Evolutionary conservation across 1,140 invertebrate species (phyloP).

Genomic region (Rhopalosiphum padi): DNA sequence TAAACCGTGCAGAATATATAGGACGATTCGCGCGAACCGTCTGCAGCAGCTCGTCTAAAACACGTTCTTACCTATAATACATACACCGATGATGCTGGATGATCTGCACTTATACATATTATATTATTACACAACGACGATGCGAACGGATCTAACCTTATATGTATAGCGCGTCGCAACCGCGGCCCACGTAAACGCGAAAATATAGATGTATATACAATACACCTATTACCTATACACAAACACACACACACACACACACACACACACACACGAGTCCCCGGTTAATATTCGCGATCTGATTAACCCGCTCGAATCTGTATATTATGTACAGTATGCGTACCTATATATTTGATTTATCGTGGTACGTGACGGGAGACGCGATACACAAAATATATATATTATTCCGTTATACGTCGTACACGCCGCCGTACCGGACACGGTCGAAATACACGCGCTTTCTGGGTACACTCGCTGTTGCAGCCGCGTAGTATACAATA

Average conservation of each 20-base stretch:
- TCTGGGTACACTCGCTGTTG: too few species aligned
- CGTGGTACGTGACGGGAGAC: neutral
- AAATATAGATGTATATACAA: neutral
- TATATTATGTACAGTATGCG: neutral
- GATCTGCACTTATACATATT: too few species aligned
- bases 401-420: neutral
- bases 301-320: neutral
- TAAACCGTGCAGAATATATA: too few species aligned
- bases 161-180: neutral
- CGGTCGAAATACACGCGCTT: neutral
- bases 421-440: neutral
- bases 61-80: too few species aligned
- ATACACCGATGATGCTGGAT: too few species aligned
- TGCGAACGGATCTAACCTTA: neutral
- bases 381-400: neutral
- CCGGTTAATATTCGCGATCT: neutral
- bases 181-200: neutral
- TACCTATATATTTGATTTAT: neutral
- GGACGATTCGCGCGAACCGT: too few species aligned
- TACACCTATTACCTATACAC: neutral
- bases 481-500: neutral
- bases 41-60: too few species aligned
- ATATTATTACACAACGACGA: too few species aligned
- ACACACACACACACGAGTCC: neutral
- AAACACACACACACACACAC: too few species aligned